These are phyloP conservation scores for Rhinoderma darwinii DNA, from an alignment of 2,113 vertebrate genomes.

Conservation along the genomic window DNA sequence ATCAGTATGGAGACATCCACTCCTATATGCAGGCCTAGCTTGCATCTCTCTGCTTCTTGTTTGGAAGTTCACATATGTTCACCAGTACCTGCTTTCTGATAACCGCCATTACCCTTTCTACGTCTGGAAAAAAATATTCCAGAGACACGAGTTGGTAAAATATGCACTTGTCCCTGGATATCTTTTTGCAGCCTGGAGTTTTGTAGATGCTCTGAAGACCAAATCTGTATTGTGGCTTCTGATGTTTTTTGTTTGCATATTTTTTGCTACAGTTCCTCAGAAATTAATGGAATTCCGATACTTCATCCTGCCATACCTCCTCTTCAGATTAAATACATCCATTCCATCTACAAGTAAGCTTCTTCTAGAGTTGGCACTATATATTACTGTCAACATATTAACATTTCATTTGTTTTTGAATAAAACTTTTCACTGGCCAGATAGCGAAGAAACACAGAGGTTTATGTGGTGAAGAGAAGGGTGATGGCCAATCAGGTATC, in stretches of 20 bases:
- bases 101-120: conserved; percentile 97
- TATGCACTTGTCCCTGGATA: conserved; percentile 87
- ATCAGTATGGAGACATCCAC: conserved; percentile 74
- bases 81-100: conserved; percentile 93
- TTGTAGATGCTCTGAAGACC: conserved; percentile 83
- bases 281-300: conserved; percentile 96
- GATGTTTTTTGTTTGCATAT: conserved; percentile 82
- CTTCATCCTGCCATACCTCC: conserved; percentile 92
- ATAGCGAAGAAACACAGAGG: conserved; percentile 83
- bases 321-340: conserved; percentile 90
- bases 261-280: conserved; percentile 84
- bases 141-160: conserved; percentile 81
- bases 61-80: conserved; percentile 91
- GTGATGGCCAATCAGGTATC: background rate
- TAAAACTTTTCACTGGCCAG: conserved; percentile 88
- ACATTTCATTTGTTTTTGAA: conserved; percentile 88
- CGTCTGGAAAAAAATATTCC: conserved; percentile 90
- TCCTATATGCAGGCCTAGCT: conserved; percentile 73
- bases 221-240: conserved; percentile 89
- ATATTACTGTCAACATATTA: conserved; percentile 79
- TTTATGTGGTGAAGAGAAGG: conserved; percentile 90
- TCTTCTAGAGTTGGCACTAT: conserved; percentile 81
- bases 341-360: conserved; percentile 80
- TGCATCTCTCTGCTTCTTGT: conserved; percentile 77
- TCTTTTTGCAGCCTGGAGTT: conserved; percentile 88